Base-by-base conservation (phyloP, 2,797 vertebrate genomes). In the Zenarchopterus dispar region DNA sequence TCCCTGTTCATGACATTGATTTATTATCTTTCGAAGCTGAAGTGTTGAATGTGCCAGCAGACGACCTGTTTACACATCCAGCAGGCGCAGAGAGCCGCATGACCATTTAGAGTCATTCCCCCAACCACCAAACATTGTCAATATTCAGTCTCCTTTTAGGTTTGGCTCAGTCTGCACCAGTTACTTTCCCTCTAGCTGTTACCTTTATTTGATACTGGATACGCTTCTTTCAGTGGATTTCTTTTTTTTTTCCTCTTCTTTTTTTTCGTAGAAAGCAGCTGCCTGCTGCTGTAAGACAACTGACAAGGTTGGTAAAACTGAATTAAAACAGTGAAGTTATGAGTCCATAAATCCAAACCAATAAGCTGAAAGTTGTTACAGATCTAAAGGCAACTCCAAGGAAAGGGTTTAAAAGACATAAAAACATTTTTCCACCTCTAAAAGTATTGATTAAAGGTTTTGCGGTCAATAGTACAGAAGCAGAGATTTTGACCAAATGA, bases 251-350 rank as follows among this genome's bases (percentile, higher is more conserved):
- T 47, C 51, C 24, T 36, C 13, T 36, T 36, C 4, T 2, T 10
- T 10, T 47, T 45, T 24, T 52, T 46, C 57, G 21, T 26, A 33
- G 16, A 56, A 56, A 58, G 33, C 46, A 50, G 36, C 53, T 24
- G 39, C 54, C 45, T 52, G 1, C 55, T 45, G 22, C 36, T 47
- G 42, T 22, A 53, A 53, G 46, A 8, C 13, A 48, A n/a, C 13
- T 49, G 33, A 46, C 0, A 21, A 39, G 17, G 26, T 39, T 13
- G 28, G 41, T 8, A 13, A 36, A 41, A 41, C 43, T n/a, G 31
- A 59, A 47, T 5, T 9, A 9, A 28, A 59, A 22, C 64, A 46
- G 21, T n/a, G 24, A 52, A 51, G 36, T 39, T 41, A 41, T 50
- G 41, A n/a, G 4, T n/a, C 56, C 33, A 15, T 8, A 36, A 59